Evolutionary conservation across 35 echinoderm and acorn worm species (phyloP), one percentile per base, ranked within the genome.

Genomic region (Heliocidaris tuberculata): DNA sequence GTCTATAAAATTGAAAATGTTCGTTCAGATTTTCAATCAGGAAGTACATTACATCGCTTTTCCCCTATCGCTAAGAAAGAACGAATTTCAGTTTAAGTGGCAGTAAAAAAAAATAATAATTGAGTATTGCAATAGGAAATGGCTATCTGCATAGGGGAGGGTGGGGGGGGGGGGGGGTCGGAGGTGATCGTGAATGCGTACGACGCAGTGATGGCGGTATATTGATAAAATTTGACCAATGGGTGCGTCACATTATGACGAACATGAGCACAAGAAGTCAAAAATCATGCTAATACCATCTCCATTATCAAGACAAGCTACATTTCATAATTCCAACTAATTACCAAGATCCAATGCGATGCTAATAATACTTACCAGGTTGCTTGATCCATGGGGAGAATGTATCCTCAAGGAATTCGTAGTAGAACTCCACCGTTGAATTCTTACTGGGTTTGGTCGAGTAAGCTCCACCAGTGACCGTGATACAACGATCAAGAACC

Each of bases 401-500:
- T 21, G 91, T 31, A n/a, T 93, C 91, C 27, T 93, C 91, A 17
- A 93, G 50, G 24, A 93, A 93, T 59, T 93, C 91, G 32, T 50
- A 93, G 91, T 93, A 93, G 49, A 50, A 93, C 91, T 93, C 91
- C 13, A 59, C 50, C 87, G 21, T 78, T 24, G 7, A 8, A 2
- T 17, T 78, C 87, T 89, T 47, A 27, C 31, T 48, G 31, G 31
- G 31, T 48, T 89, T 89, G 15, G 47, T 7, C 7, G 31, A 47
- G 31, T 32, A 21, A 30, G 95, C 95, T 86, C 95, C 94, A n/a
- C 95, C 96, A 6, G 96, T 99, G 87, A 95, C 92, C 2, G 86
- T 97, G n/a, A 97, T 49, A 49, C 98, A 99, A 11, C 70, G 92
- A 50, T 97, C 96, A 24, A 99, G 93, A 4, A 99, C 98, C 17